phyloP scores from a whole-genome alignment of 2,888 invertebrate genomes.

The Parelbella ahira region DNA sequence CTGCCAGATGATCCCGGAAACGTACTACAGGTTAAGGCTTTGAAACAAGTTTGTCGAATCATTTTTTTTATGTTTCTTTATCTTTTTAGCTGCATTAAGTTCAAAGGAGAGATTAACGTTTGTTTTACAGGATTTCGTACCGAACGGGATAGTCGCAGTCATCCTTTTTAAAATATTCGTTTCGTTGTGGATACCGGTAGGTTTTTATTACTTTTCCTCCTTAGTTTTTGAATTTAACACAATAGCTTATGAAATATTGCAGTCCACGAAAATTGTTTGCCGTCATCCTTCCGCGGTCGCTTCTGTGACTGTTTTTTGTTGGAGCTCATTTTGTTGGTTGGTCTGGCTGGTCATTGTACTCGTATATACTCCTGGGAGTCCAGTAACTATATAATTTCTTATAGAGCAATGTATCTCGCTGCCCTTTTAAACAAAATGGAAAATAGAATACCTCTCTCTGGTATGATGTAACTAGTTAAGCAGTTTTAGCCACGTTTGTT shows the following conservation, averaged over 20 bases:
- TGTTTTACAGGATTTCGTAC: slow-evolving; percentile 41
- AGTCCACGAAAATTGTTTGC: slow-evolving; percentile 9
- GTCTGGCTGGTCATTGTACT: not conserved
- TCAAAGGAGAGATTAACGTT: slow-evolving; percentile 43
- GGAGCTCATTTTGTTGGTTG: not conserved
- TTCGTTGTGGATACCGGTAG: slow-evolving; percentile 30
- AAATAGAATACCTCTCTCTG: too few relatives aligned
- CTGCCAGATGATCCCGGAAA: slow-evolving; percentile 38
- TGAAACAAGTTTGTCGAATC: slow-evolving; percentile 31
- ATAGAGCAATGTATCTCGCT: too few relatives aligned
- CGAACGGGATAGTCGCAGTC: slow-evolving; percentile 33
- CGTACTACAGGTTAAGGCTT: slow-evolving; percentile 36
- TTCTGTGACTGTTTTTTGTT: slow-evolving; percentile 11
- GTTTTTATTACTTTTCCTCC: slow-evolving; percentile 10
- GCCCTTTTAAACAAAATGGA: too few relatives aligned
- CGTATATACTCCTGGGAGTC: too few relatives aligned
- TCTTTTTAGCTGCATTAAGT: slow-evolving; percentile 37
- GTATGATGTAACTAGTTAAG: too few relatives aligned
- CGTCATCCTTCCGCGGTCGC: slow-evolving; percentile 1
- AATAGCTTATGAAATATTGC: slow-evolving; percentile 23
- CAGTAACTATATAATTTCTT: too few relatives aligned
- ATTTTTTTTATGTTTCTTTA: slow-evolving; percentile 9
- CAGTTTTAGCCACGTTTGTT: too few relatives aligned
- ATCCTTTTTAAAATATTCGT: slow-evolving; percentile 30
- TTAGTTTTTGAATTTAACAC: slow-evolving; percentile 22